Evolutionary conservation across 2,113 vertebrate genomes (phyloP), one percentile per base, ranked within the genome.

Genomic region (Platichthys flesus): DNA sequence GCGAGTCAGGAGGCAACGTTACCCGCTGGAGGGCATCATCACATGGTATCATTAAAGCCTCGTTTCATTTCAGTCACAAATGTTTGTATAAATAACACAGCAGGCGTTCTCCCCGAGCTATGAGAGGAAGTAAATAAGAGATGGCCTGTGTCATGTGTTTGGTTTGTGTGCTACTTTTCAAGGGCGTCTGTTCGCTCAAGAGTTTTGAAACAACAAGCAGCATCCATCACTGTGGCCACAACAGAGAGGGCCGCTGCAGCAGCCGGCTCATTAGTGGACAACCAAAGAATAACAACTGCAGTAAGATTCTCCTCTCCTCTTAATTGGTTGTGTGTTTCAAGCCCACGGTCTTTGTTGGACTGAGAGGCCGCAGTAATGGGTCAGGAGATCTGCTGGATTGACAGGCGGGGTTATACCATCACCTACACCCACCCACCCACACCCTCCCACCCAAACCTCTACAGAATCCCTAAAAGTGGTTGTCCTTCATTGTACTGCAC

Each of bases 321-420:
- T 89, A 86, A 86, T 90, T 91, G 62, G 65, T 64, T 23, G 61
- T 35, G 40, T 64, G 64, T 51, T 70, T 71, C 49, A 76, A 72
- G 54, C 59, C 47, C 16, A 18, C 61, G 56, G 59, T 70, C 71
- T 74, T 72, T 74, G 74, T 54, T 64, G 56, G 61, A 67, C 49
- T 51, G 59, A 58, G 70, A 57, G 56, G 45, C 56, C 31, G 56
- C 57, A 52, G 57, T 71, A 81, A 86, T 81, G 59, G 76, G 70
- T 6, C 2, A 4, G 64, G 40, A 67, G 57, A 73, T 49, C 26
- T 23, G 40, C 52, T 20, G 45, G 65, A 74, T 15, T 12, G 28
- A 61, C 62, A 23, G 23, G 10, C 9, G 1, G 59, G 51, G 79
- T 64, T 66, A 61, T n/a, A 37, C 35, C 14, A 52, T 24, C 21